These are phyloP conservation scores for Oreochromis grahami DNA, from an alignment of 2,797 vertebrate species.

Conservation along the genomic window DNA sequence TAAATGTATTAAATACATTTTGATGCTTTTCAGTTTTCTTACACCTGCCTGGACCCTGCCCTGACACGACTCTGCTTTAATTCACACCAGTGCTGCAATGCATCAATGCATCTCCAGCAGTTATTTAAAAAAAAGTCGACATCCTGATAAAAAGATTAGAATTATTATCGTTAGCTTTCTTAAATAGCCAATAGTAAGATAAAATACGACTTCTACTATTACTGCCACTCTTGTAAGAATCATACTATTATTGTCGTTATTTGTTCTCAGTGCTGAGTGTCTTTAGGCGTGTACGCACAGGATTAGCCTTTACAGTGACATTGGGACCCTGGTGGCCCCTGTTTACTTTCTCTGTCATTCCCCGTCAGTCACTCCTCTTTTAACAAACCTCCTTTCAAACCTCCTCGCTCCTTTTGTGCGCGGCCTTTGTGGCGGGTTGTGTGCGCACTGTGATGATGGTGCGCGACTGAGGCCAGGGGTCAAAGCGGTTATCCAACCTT, in stretches of 20 bases:
- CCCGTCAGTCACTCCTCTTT: conserved; percentile 58
- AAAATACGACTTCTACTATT: not conserved
- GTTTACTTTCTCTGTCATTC: conserved; percentile 61
- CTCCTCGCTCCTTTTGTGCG: conserved; percentile 59
- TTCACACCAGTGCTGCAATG: not conserved
- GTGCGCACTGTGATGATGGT: conserved; percentile 40
- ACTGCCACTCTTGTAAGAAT: not conserved
- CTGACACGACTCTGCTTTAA: not conserved
- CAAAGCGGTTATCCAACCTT: conserved; percentile 48
- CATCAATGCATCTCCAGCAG: not conserved
- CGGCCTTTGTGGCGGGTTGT: conserved; percentile 58
- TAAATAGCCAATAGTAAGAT: not conserved
- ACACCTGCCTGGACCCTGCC: not conserved
- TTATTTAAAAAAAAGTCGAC: not conserved
- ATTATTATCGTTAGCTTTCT: not conserved
- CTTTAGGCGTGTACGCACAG: conserved; percentile 4
- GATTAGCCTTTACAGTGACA: conserved; percentile 52
- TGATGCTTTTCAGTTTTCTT: not conserved
- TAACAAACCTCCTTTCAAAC: conserved; percentile 61
- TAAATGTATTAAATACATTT: not conserved
- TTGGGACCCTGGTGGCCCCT: conserved; percentile 54
- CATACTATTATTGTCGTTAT: not conserved
- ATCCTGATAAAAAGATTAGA: not conserved
- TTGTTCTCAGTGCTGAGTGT: conserved; percentile 7
- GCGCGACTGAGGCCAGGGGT: conserved; percentile 64